Base-by-base conservation (phyloP, 2,797 vertebrate species). In the Siniperca undulata region DNA sequence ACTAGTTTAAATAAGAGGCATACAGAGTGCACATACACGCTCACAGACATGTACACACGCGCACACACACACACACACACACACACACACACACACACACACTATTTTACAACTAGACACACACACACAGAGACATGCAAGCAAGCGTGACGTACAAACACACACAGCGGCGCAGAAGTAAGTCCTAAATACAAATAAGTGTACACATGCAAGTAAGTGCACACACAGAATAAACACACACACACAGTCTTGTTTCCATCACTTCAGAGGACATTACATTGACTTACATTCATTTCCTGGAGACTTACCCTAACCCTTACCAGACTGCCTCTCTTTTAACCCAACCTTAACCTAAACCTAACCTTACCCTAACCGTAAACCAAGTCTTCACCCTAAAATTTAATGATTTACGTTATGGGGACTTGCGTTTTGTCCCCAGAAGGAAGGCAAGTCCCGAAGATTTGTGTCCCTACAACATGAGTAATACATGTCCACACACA, bases 1-100 rank as follows among this genome's bases (percentile, higher is more conserved):
- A 92, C 77, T 84, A 84, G 77, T 90, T 90, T 92, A 93, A 92
- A 92, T 92, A 90, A 81, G 83, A 86, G 69, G 64, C 83, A 70
- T 72, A 73, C 73, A 78, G n/a, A 56, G 62, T 17, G 16, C 48
- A 20, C 50, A 24, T 36, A 38, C 68, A 64, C 44, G 30, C 60
- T 14, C 72, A 16, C 60, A 61, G 44, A 70, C 70, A 50, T 38
- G 72, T 36, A 61, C 61, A 42, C 50, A 62, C 48, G 52, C 53
- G 5, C 53, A 46, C 55, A 62, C 2, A 68, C n/a, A 46, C 5
- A 66, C 34, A 40, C 52, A 77, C 71, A 46, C 50, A 68, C 53
- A 56, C 53, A 6, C 53, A 46, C 55, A 62, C 2, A 68, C n/a
- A 46, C 5, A 66, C 34, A 40, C 52, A 77, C 71, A 46, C 75